Evolutionary conservation across 2,113 vertebrate species (phyloP).

Genomic region (Gasterosteus aculeatus): DNA sequence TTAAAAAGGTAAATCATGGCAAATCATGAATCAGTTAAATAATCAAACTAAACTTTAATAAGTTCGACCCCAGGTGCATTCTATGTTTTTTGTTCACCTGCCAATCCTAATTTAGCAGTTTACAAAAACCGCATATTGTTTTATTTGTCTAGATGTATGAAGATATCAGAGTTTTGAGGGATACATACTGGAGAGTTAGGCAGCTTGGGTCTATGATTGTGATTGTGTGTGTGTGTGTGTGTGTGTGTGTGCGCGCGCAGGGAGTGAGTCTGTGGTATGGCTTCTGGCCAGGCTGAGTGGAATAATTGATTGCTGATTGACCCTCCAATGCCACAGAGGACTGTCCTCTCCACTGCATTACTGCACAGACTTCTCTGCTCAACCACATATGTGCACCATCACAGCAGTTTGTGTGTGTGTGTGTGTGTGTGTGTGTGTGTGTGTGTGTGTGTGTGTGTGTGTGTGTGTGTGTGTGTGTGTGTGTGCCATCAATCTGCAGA

Average conservation of each 20-base stretch:
- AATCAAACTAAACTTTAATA: background rate
- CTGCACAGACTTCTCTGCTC: conserved; percentile 62
- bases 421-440: conserved; percentile 9
- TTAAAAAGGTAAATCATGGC: no score
- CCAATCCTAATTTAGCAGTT: background rate
- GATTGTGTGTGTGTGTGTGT: background rate
- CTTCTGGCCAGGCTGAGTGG: conserved; percentile 71
- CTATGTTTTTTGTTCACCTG: background rate
- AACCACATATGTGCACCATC: conserved; percentile 26
- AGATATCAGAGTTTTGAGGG: background rate
- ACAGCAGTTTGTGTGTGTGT: conserved; percentile 11
- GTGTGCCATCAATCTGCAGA: conserved; percentile 24
- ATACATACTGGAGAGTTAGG: background rate
- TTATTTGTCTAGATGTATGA: background rate
- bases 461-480: conserved; percentile 1
- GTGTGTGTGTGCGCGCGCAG: conserved; percentile 37
- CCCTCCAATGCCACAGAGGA: conserved; percentile 68
- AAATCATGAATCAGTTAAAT: background rate
- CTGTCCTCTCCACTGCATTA: conserved; percentile 66
- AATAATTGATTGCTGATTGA: conserved; percentile 79
- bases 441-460: conserved; percentile 22
- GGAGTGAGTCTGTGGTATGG: conserved; percentile 66
- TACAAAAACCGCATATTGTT: background rate
- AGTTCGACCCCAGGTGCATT: background rate
- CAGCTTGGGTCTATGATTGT: background rate